Evolutionary conservation across 2,113 vertebrate species (phyloP).

Genomic region (Carlito syrichta): DNA sequence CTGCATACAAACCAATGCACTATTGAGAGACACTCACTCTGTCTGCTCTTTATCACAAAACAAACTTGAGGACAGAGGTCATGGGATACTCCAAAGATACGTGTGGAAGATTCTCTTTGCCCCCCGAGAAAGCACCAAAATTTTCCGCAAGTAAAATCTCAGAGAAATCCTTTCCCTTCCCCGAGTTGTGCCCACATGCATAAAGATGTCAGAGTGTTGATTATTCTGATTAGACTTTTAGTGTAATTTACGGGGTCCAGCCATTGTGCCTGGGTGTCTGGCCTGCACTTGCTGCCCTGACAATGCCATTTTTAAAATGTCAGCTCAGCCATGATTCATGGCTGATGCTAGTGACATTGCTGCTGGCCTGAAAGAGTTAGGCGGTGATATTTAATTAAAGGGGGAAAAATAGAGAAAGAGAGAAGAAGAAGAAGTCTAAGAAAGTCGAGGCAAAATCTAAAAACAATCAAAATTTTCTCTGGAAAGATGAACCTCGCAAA

Average conservation of each 20-base stretch:
- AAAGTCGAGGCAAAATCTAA: background rate
- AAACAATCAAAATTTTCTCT: conserved; percentile 9
- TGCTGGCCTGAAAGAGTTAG: conserved; percentile 72
- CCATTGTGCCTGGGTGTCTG: conserved; percentile 70
- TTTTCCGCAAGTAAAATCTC: background rate
- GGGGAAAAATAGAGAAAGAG: background rate
- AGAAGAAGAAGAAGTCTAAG: background rate
- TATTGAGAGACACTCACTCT: background rate
- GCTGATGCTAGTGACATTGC: conserved; percentile 60
- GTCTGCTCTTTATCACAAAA: background rate
- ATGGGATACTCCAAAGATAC: background rate
- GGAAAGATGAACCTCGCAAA: background rate
- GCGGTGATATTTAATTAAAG: conserved; percentile 74
- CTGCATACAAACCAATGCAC: background rate
- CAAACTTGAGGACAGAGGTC: background rate
- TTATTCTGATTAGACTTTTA: conserved; percentile 76
- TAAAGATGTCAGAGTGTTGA: conserved; percentile 72
- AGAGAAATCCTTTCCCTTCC: background rate
- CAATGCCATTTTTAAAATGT: conserved; percentile 76
- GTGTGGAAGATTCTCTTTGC: background rate
- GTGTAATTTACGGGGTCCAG: conserved; percentile 76
- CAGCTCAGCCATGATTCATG: conserved; percentile 71
- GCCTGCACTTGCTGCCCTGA: conserved; percentile 60
- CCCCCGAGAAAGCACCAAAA: background rate
- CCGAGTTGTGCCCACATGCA: conserved; percentile 22